These are phyloP conservation scores for Synanthedon vespiformis DNA, from an alignment of 2,888 invertebrate genomes.

Conservation along the genomic window DNA sequence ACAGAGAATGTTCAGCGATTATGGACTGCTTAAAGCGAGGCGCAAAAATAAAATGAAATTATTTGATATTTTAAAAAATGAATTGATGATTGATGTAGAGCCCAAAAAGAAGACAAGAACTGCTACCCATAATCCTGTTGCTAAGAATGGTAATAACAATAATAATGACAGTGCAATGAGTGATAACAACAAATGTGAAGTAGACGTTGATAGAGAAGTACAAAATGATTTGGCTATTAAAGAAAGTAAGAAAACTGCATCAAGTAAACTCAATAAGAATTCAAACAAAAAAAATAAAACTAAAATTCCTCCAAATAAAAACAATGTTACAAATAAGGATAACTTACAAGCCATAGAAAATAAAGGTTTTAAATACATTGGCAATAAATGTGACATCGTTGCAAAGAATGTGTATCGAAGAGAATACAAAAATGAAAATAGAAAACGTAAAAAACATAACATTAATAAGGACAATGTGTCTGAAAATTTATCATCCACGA, in stretches of 20 bases:
- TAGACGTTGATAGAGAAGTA: not conserved
- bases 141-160: conserved; percentile 29
- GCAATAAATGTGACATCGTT: no score
- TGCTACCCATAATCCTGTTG: conserved; percentile 6
- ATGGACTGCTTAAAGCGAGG: conserved; percentile 26
- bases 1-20: conserved; percentile 19
- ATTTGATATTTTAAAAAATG: conserved; percentile 44
- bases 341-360: no score
- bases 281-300: conserved; percentile 8
- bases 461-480: not conserved
- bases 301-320: conserved; percentile 4
- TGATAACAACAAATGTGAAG: conserved; percentile 28
- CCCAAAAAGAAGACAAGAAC: conserved; percentile 5
- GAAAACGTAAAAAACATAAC: conserved; percentile 6
- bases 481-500: no score
- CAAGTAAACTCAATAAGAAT: conserved; percentile 2
- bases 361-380: no score
- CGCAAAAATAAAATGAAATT: conserved; percentile 28
- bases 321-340: not conserved
- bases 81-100: conserved; percentile 36
- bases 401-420: no score
- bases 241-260: conserved; percentile 1
- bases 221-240: not conserved
- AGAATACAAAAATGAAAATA: conserved; percentile 15
- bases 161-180: conserved; percentile 56